These are phyloP conservation scores for Cheirogaleus medius DNA, from an alignment of 2,113 vertebrate genomes.

Conservation along the genomic window DNA sequence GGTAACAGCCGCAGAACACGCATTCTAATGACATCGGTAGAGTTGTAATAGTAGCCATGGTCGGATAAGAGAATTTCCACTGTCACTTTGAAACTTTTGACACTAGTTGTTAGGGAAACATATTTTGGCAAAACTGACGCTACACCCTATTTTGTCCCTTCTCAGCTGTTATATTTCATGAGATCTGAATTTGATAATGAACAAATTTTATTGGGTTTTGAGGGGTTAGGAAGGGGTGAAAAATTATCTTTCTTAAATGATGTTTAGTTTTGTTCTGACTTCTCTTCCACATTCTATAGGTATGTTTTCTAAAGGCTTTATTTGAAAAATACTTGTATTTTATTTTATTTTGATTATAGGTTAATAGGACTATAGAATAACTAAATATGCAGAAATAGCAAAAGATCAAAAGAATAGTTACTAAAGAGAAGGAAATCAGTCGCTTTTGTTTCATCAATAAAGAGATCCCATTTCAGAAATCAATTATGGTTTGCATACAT, in stretches of 20 bases:
- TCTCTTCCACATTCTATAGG: background rate
- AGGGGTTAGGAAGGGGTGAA: background rate
- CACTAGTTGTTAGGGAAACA: background rate
- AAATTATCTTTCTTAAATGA: background rate
- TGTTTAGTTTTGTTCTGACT: background rate
- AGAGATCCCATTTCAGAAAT: constrained; percentile 43
- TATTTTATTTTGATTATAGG: background rate
- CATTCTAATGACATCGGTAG: background rate
- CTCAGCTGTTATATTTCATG: background rate
- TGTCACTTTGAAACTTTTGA: background rate
- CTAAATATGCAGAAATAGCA: background rate
- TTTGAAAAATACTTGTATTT: background rate
- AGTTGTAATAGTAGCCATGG: background rate
- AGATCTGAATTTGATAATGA: background rate
- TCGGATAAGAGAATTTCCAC: background rate
- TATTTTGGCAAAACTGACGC: background rate
- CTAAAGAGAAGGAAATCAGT: constrained; percentile 42
- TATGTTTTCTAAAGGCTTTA: background rate
- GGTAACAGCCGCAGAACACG: background rate
- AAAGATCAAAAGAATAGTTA: background rate
- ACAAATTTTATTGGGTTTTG: background rate
- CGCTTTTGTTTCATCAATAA: constrained; percentile 44
- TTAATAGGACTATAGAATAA: background rate
- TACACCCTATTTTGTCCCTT: background rate
- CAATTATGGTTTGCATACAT: background rate